Conservation (phyloP, 2,888 invertebrate genomes). For the Atrina japonica region DNA sequence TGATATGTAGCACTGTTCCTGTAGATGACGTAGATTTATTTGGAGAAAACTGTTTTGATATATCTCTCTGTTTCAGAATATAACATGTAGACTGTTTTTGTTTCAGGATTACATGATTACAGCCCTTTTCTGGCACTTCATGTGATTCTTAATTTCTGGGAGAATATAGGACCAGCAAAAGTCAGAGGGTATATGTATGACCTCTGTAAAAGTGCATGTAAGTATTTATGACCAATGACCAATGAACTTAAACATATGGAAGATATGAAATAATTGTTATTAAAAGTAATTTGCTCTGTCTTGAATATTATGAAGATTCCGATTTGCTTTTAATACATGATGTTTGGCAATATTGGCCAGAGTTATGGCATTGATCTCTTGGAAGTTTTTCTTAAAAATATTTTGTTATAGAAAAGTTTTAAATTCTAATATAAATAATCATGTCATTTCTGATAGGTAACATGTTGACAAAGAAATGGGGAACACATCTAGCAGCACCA, state of each 20-base stretch:
- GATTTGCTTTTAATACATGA: no score
- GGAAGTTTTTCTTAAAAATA: no score
- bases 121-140: constrained; percentile 74
- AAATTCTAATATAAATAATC: no score
- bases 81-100: no score
- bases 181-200: constrained; percentile 65
- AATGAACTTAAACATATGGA: not conserved
- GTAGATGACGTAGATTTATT: no score
- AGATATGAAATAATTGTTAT: not conserved
- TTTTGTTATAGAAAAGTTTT: no score
- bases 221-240: constrained; percentile 14
- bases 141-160: constrained; percentile 76
- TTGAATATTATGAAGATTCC: not conserved
- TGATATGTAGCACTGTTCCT: no score
- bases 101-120: constrained; percentile 78
- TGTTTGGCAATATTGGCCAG: no score
- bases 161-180: constrained; percentile 57
- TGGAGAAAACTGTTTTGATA: no score
- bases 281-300: not conserved
- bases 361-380: no score
- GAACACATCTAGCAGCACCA: constrained; percentile 67
- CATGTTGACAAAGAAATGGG: constrained; percentile 67
- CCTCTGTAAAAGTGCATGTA: constrained; percentile 69
- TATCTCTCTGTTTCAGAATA: no score
- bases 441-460: no score